A percentile compares a stretch with the other conserved stretches of the same genome.
These are phyloP conservation scores for Diogma glabrata DNA, from an alignment of 2,888 invertebrate genomes.

Conservation along the genomic window DNA sequence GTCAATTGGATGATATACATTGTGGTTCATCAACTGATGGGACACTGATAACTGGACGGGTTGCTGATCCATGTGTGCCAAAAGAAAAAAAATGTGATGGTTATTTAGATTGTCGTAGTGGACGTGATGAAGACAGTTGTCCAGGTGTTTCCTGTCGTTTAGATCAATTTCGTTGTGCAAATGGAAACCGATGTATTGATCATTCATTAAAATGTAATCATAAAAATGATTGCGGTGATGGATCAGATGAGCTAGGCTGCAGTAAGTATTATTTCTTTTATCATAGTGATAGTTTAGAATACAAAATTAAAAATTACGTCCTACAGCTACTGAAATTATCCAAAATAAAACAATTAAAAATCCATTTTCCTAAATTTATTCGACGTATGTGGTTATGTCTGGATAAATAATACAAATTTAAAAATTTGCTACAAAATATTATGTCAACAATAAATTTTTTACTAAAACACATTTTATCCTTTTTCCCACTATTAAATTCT, in stretches of 20 bases:
- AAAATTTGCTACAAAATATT: no score
- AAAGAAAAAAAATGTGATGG: constrained; percentile 87
- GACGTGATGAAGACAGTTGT: constrained; percentile 71
- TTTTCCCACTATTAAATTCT: no score
- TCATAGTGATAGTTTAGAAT: no score
- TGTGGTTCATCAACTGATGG: constrained; percentile 58
- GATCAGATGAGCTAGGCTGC: constrained; percentile 81
- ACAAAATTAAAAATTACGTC: no score
- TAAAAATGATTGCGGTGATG: constrained; percentile 81
- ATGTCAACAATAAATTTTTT: no score
- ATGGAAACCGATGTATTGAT: constrained; percentile 72
- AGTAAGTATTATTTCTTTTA: no score
- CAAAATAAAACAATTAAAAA: no score
- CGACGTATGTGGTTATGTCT: no score
- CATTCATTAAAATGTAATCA: constrained; percentile 71
- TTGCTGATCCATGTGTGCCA: constrained; percentile 71
- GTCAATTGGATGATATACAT: constrained; percentile 75
- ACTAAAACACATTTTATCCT: no score
- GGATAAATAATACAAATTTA: no score
- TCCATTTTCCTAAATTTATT: no score
- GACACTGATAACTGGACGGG: constrained; percentile 39
- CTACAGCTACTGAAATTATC: no score
- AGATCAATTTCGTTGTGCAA: constrained; percentile 76
- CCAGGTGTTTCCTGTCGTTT: constrained; percentile 57
- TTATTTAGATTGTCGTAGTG: constrained; percentile 73